phyloP scores from a whole-genome alignment of 64 coral and sea anemone species.

The Stylophora pistillata region DNA sequence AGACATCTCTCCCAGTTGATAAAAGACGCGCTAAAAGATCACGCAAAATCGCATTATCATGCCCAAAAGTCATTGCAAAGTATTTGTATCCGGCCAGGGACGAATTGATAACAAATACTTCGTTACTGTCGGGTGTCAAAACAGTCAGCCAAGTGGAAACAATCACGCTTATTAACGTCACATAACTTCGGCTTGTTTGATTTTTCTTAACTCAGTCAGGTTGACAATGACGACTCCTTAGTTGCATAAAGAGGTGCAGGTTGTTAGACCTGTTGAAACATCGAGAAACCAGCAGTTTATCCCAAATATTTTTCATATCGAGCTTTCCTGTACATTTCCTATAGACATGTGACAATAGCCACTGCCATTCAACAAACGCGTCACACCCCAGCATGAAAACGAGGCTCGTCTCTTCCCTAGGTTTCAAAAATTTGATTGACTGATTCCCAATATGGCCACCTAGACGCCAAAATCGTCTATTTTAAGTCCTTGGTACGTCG shows the following conservation, averaged over 20 bases:
- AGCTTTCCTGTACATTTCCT: constrained; percentile 43
- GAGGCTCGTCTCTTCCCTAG: constrained; percentile 79
- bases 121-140: constrained; percentile 28
- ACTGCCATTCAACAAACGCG: constrained; percentile 68
- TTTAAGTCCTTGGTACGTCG: constrained; percentile 43
- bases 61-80: constrained; percentile 55
- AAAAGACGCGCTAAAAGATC: neutral
- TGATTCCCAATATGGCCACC: constrained; percentile 96
- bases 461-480: constrained; percentile 54
- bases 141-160: constrained; percentile 5
- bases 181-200: constrained; percentile 27
- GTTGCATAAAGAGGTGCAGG: neutral
- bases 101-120: constrained; percentile 28
- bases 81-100: constrained; percentile 35
- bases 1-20: no score
- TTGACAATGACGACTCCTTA: neutral
- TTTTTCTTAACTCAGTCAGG: neutral
- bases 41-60: constrained; percentile 33
- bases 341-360: constrained; percentile 78
- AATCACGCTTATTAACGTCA: constrained; percentile 47
- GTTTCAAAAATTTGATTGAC: constrained; percentile 87
- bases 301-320: constrained; percentile 25
- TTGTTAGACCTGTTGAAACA: neutral
- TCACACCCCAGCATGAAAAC: constrained; percentile 63
- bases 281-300: neutral